Base-by-base conservation (phyloP, 37 sponge, comb jelly and placozoan species). In the Halichondria panicea region DNA sequence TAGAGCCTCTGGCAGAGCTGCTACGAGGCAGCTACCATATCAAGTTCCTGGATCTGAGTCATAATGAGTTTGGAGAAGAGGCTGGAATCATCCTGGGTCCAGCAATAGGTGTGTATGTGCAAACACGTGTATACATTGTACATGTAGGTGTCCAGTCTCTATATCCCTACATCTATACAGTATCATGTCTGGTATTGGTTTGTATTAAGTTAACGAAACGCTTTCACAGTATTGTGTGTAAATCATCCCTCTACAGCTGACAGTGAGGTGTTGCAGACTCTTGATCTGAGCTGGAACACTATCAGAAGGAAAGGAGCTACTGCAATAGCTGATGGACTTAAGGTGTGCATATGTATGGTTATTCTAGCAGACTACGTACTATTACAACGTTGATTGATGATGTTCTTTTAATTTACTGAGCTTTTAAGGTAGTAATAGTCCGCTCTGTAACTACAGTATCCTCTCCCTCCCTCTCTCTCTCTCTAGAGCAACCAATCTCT, bases 231-330 rank as follows among this genome's bases (percentile, higher is more conserved):
- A 35, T 28, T 37, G 57, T 4, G 27, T 24, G 57, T 13, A 28
- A 9, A 4, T 28, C n/a, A 56, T 12, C 57, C 28, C 7, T 22
- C 8, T 62, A 24, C 64, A 93, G 94, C 61, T 63, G 94, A 91
- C 22, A 95, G 91, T 73, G 95, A 95, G 71, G 84, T 75, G 18
- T 76, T 98, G 22, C 79, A 90, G 57, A 58, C 53, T 6, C 87
- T 98, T 31, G 83, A 95, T 61, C 84, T 98, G 13, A 92, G 96
- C 37, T 98, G 99, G 99, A 98, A 98, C 84, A 72, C 87, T 56
- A 59, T 98, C 9, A 36, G 96, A 34, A 76, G 96, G 43, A 92
- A 89, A 65, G 99, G 99, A 66, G 95, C 95, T 25, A 70, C 78
- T 28, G 93, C 96, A n/a, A 44, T 98, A 36, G 99, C 97, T 24